These are phyloP conservation scores for Endomychus coccineus DNA, from an alignment of 2,888 invertebrate species.

Conservation along the genomic window DNA sequence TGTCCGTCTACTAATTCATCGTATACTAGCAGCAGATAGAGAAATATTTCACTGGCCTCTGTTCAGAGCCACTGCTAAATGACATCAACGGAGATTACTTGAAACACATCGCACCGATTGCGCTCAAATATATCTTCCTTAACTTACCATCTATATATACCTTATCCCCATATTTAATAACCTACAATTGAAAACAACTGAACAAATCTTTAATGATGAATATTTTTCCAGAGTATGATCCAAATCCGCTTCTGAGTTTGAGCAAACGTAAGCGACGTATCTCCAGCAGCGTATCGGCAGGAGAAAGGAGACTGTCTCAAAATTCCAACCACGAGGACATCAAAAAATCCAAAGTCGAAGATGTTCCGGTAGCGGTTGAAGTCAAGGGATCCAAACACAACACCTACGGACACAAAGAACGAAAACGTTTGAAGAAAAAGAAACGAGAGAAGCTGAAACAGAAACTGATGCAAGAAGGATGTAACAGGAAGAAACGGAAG, in stretches of 20 bases:
- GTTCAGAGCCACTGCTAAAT: too few species aligned
- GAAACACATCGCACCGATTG: too few species aligned
- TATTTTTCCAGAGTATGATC: slow-evolving; percentile 74
- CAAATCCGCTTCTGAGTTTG: slow-evolving; percentile 68
- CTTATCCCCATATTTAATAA: too few species aligned
- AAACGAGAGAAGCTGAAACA: slow-evolving; percentile 56
- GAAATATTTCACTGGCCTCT: too few species aligned
- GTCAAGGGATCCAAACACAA: slow-evolving; percentile 35
- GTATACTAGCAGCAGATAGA: too few species aligned
- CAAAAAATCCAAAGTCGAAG: slow-evolving; percentile 16
- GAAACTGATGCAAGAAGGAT: slow-evolving; percentile 41
- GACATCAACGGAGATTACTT: too few species aligned
- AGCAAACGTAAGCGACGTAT: slow-evolving; percentile 70
- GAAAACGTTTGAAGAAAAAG: slow-evolving; percentile 62
- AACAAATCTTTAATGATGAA: too few species aligned
- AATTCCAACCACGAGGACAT: slow-evolving; percentile 4
- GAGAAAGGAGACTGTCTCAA: slow-evolving; percentile 31
- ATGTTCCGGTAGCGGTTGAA: slow-evolving; percentile 23
- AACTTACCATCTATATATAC: too few species aligned
- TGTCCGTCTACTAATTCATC: too few species aligned
- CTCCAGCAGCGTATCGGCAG: slow-evolving; percentile 53
- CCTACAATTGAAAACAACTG: too few species aligned
- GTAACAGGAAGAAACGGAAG: slow-evolving; percentile 59
- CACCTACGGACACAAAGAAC: slow-evolving; percentile 50
- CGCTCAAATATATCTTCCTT: too few species aligned